These are phyloP conservation scores for Chalcis sispes DNA, from an alignment of 2,888 invertebrate species.

Conservation along the genomic window DNA sequence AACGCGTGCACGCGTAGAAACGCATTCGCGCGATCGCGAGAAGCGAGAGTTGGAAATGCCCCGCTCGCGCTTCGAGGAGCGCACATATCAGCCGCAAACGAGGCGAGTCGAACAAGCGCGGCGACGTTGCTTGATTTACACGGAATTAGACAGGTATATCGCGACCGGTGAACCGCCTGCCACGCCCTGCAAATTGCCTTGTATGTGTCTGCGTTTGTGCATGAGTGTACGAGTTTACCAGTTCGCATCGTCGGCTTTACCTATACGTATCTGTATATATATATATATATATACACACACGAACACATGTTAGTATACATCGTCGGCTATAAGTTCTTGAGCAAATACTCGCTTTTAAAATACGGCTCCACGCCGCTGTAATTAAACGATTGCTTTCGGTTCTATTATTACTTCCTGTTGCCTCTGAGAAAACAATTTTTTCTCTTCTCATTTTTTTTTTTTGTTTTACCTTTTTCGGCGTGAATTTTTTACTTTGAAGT, in stretches of 20 bases:
- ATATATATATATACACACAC: too few species aligned
- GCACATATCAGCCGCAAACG: slow-evolving; percentile 25
- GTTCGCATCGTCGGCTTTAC: too few species aligned
- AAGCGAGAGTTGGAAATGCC: too few species aligned
- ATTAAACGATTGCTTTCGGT: slow-evolving; percentile 27
- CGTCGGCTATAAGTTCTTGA: slow-evolving; percentile 19
- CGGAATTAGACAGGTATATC: slow-evolving; percentile 52
- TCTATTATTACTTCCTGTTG: slow-evolving; percentile 21
- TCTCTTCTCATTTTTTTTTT: too few species aligned
- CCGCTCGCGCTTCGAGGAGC: too few species aligned
- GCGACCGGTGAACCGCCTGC: slow-evolving; percentile 30
- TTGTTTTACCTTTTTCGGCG: too few species aligned
- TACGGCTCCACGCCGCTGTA: slow-evolving; percentile 1
- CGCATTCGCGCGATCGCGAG: too few species aligned
- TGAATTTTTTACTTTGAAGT: too few species aligned
- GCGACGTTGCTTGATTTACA: slow-evolving; percentile 48
- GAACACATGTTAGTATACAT: background rate
- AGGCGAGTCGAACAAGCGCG: slow-evolving; percentile 38
- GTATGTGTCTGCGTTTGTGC: slow-evolving; percentile 3
- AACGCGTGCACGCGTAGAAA: too few species aligned
- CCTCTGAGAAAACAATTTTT: background rate
- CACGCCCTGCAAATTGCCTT: slow-evolving; percentile 54
- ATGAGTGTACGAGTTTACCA: too few species aligned
- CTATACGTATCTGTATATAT: too few species aligned
- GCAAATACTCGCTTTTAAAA: slow-evolving; percentile 24